Percentiles rank a stretch among this genome's conserved stretches.
Conservation (phyloP, 2,797 vertebrate genomes). For the Hypotaenidia philippensis region DNA sequence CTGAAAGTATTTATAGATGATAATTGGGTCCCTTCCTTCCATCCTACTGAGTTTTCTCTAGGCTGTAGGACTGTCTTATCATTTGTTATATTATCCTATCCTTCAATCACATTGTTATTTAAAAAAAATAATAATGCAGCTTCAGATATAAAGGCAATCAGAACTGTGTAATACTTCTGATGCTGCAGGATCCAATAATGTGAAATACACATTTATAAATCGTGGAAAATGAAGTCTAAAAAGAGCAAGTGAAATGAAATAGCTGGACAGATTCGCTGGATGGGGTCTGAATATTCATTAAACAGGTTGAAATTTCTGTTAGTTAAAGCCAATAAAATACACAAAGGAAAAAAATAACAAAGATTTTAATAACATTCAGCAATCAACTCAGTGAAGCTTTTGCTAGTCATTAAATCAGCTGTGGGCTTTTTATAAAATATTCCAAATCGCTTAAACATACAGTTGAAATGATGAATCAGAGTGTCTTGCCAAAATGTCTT, state of each 20-base stretch:
- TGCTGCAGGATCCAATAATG: background rate
- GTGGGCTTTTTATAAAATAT: background rate
- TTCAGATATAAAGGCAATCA: background rate
- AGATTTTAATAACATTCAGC: constrained; percentile 3
- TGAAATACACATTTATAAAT: background rate
- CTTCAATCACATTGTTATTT: background rate
- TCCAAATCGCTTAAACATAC: background rate
- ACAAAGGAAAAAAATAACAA: background rate
- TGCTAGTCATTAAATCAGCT: background rate
- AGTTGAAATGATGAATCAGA: background rate
- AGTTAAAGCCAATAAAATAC: background rate
- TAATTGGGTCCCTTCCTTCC: constrained; percentile 5
- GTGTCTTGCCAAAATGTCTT: background rate
- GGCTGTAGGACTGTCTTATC: background rate
- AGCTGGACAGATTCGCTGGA: background rate
- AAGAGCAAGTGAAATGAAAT: background rate
- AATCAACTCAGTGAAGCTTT: background rate
- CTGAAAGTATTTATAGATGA: constrained; percentile 12
- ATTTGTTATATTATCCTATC: background rate
- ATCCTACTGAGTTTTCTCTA: background rate
- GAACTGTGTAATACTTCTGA: background rate
- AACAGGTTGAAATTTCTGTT: background rate
- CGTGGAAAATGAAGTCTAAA: background rate
- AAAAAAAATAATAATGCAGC: background rate
- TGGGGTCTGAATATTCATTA: background rate